Evolutionary conservation across 2,797 vertebrate species (phyloP).

Genomic region (Catharus ustulatus): DNA sequence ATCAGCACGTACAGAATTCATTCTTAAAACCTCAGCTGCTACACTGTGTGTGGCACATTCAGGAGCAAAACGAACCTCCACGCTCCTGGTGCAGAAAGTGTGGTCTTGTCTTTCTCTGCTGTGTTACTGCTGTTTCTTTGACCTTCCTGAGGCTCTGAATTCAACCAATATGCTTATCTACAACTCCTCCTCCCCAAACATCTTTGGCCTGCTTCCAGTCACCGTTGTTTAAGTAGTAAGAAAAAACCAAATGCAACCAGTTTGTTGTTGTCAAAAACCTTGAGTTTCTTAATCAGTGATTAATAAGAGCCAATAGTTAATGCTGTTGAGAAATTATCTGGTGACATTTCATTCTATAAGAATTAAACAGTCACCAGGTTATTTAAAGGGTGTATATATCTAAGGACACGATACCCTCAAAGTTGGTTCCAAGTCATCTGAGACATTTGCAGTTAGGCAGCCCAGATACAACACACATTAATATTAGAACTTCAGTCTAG

Average conservation of each 20-base stretch:
- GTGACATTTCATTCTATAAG: constrained; percentile 4
- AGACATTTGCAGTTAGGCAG: constrained; percentile 9
- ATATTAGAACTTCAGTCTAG: neutral
- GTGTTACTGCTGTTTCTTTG: neutral
- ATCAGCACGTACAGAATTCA: neutral
- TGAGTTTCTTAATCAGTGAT: neutral
- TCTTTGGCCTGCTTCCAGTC: neutral
- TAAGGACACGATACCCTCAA: constrained; percentile 14
- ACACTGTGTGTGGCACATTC: neutral
- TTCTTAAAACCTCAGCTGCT: neutral
- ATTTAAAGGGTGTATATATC: constrained; percentile 48
- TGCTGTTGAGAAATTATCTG: neutral
- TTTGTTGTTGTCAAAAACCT: neutral
- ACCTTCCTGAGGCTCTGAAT: constrained; percentile 23
- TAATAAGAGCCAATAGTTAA: neutral
- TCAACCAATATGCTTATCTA: neutral
- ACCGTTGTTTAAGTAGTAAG: neutral
- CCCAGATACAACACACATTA: neutral
- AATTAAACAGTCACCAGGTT: neutral
- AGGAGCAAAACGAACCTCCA: neutral
- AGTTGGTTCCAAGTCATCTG: constrained; percentile 22
- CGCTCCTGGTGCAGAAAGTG: neutral
- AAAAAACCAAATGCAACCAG: neutral
- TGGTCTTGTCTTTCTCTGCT: neutral
- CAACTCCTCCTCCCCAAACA: neutral